These are phyloP conservation scores for Cryptotis parvus DNA, from an alignment of 2,113 vertebrate species.

Conservation along the genomic window DNA sequence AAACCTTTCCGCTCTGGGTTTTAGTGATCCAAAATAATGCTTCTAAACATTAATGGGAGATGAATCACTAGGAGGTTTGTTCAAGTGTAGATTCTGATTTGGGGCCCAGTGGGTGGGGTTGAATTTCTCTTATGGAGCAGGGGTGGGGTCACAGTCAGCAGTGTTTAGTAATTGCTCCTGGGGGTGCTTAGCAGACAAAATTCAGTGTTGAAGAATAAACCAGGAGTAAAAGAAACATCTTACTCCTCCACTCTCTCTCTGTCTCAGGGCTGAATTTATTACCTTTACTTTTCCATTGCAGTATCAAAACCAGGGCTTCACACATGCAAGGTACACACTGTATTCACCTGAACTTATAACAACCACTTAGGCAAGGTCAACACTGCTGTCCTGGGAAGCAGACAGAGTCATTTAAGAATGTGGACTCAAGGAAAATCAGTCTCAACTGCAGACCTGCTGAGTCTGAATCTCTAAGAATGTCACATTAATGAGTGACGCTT, in stretches of 20 bases:
- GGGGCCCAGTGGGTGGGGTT: background rate
- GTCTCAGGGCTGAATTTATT: too few relatives aligned
- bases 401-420: background rate
- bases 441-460: background rate
- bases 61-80: background rate
- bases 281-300: too few relatives aligned
- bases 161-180: too few relatives aligned
- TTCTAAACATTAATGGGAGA: background rate
- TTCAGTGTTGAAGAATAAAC: too few relatives aligned
- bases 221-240: too few relatives aligned
- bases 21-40: background rate
- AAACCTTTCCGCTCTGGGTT: background rate
- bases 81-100: background rate
- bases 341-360: background rate
- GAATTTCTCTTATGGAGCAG: too few relatives aligned
- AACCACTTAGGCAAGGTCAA: background rate
- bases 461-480: background rate
- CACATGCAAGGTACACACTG: too few relatives aligned
- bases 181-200: too few relatives aligned
- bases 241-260: too few relatives aligned
- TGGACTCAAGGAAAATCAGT: background rate
- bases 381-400: background rate
- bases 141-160: too few relatives aligned
- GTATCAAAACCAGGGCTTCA: too few relatives aligned
- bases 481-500: background rate